Evolutionary conservation across 2,888 invertebrate species (phyloP), one percentile per base, ranked within the genome.

Genomic region (Ichneumoninae sp.): DNA sequence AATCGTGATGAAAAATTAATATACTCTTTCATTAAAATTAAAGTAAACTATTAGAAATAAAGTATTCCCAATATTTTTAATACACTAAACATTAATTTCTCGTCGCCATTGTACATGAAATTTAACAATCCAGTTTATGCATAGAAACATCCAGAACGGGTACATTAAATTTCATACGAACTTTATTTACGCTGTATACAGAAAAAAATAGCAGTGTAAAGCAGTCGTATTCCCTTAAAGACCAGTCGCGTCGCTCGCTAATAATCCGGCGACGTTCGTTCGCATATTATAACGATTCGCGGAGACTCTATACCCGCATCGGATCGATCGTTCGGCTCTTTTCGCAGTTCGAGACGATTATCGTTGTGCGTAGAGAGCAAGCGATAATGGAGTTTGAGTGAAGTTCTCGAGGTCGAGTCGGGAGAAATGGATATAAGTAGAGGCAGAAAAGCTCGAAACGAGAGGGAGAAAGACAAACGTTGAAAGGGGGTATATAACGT

Each of bases 401-500:
- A 68, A 36, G 68, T 50, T 66, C 22, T 52, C 54, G 77, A 72
- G 72, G 36, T 66, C 40, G 77, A 72, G 60, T 26, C 62, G 30
- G 22, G 57, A 74, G 74, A 60, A n/a, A 44, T 40, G 40, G 71
- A 16, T 57, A 22, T 36, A 33, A 33, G 22, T 52, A 26, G 50
- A 5, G 44, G 44, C 19, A 44, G 36, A 44, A 70, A 57, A 30
- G 62, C 22, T 33, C 22, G 66, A 54, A 80, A 80, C 26, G 82
- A 69, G 70, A 80, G 47, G 62, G 75, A 72, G 79, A 79, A 60
- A 71, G 47, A 71, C 13, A 70, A 50, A 66, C 72, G 78, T 57
- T 57, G 57, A 62, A 10, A 62, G 69, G 70, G 72, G 65, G 81
- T 60, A 77, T 78, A 85, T 80, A 87, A 86, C 86, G 84, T 92